A percentile compares a stretch with the other conserved stretches of the same genome.
phyloP scores from a whole-genome alignment of 2,113 vertebrate species.

The Pseudorectes ferrugineus region DNA sequence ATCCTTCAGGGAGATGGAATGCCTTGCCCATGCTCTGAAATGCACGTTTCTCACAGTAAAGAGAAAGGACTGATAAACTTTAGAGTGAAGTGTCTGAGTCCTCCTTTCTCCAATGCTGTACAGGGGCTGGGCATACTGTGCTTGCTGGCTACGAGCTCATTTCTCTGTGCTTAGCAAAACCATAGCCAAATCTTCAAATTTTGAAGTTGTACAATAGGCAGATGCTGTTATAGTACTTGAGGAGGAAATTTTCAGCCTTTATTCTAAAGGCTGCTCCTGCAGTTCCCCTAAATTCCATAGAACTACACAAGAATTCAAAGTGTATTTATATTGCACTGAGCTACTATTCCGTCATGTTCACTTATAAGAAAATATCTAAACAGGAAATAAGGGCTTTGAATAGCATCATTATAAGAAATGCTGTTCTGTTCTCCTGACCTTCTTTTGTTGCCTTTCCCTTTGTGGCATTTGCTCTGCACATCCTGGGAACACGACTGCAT shows the following conservation, averaged over 20 bases:
- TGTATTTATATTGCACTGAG: background rate
- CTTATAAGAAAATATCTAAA: background rate
- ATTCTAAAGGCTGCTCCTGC: background rate
- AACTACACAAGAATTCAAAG: background rate
- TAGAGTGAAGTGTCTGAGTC: background rate
- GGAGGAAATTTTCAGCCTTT: background rate
- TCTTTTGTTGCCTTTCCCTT: background rate
- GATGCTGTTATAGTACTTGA: background rate
- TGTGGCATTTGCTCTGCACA: background rate
- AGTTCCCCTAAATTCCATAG: background rate
- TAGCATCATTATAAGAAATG: background rate
- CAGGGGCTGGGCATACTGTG: too few relatives aligned
- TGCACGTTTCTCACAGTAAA: background rate
- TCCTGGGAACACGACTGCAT: fast-evolving
- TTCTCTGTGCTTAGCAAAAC: background rate
- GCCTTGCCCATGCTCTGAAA: background rate
- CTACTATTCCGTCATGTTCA: background rate
- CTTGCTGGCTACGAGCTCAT: fast-evolving
- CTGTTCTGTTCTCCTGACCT: background rate
- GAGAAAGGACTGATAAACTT: background rate
- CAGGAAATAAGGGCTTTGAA: background rate
- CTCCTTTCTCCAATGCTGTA: fast-evolving
- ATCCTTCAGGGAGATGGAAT: background rate
- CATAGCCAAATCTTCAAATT: background rate
- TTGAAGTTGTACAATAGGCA: background rate